Base-by-base conservation (phyloP, 2,888 invertebrate genomes). In the Platerodrilus igneus region DNA sequence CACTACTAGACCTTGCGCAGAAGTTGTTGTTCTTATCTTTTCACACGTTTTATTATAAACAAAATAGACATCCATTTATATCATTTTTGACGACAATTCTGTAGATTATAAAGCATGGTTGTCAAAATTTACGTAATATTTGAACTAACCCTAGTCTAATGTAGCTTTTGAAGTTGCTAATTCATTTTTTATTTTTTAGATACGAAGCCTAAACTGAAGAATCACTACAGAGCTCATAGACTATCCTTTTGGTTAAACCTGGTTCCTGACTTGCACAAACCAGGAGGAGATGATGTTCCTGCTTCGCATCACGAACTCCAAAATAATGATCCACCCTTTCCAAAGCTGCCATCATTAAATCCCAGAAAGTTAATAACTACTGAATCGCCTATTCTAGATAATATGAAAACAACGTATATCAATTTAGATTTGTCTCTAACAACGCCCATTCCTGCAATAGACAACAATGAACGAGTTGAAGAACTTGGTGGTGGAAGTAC, bases 211-310 rank as follows among this genome's bases (percentile, higher is more conserved):
- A 89, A 89, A 64, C 70, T 92, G 50, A 90, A 90, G 66, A 90
- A 91, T 57, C 94, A 94, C 71, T 95, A 94, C 70, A 79, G 94
- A 49, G 93, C 94, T 2, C 93, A 94, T 62, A 77, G 83, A 50
- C 75, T 95, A 35, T 93, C 94, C 1, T 90, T 95, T 67, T 96
- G 96, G 96, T 68, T 94, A 41, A 92, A 94, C 61, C 74, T 95
- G 32, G 90, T 96, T 41, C 95, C 95, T 18, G 93, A 94, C 62
- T 74, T 90, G 16, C 90, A 90, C 62, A 83, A 86, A 52, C 88
- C 89, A 0, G 89, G 90, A 4, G 85, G 87, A 4, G 88, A 88
- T 54, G 88, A 89, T 56, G 87, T 91, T 3, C 87, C 88, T 15
- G 76, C 79, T 25, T 82, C 86, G 0, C 89, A 91, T 66, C 93